Base-by-base conservation (phyloP, 2,113 vertebrate genomes). In the Oenanthe oenanthe region DNA sequence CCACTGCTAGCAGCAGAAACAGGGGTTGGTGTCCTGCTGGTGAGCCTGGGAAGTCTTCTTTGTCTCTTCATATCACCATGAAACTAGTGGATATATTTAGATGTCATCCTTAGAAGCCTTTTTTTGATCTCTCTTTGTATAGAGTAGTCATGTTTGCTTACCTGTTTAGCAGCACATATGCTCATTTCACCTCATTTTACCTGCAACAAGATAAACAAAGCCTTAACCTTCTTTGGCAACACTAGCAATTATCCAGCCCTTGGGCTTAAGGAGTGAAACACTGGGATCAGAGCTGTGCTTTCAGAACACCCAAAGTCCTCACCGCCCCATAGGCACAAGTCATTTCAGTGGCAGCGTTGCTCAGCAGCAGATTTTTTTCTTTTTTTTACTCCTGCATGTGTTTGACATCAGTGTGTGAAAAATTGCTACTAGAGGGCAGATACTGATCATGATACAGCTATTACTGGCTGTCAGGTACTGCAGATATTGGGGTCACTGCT, bases 271-370 rank as follows among this genome's bases (percentile, higher is more conserved):
- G 36, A 66, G 38, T 1, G 2, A 40, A 92, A 65, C 16, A 15
- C 12, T 21, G 48, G 32, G 19, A 88, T 51, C 10, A 50, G 67
- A 79, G 47, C 48, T 68, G 74, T 1, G 5, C 12, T 56, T 85
- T 85, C 31, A 43, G 68, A 75, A 51, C 28, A 76, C 21, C 24
- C 13, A 72, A 74, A 31, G 40, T 53, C 66, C 43, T 94, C 40
- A 32, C n/a, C 0, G 0, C 29, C 66, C 60, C 0, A 0, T 10
- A 67, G 79, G 5, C 9, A 65, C 4, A 4, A 92, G 50, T 19
- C 63, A 66, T 43, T 91, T 80, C 79, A 88, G 36, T 13, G 11
- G 50, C 47, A 90, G 45, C 0, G 0, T 7, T 86, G 47, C 76
- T 92, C 79, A 92, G 91, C 53, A 78, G 57, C 57, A 78, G 79